A percentile compares a stretch with the other conserved stretches of the same genome.
phyloP scores from a whole-genome alignment of 2,113 vertebrate genomes.

The Cyanoliseus patagonus region DNA sequence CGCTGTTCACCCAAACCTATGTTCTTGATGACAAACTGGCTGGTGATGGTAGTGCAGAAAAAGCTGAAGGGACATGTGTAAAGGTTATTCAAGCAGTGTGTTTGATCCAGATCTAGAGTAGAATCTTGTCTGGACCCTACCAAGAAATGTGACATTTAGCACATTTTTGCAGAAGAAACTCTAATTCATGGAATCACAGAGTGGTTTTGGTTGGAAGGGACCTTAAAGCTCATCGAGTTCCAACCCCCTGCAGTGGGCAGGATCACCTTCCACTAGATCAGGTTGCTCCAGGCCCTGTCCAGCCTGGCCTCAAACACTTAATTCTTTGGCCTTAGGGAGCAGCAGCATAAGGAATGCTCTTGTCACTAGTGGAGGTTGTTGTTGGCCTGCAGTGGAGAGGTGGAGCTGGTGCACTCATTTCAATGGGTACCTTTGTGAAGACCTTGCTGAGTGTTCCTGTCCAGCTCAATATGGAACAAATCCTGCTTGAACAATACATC shows the following conservation, averaged over 20 bases:
- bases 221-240: not conserved
- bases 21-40: not conserved
- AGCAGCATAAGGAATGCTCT: not conserved
- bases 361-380: not conserved
- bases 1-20: rapidly evolving
- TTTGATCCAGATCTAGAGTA: not conserved
- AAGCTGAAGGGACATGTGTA: not conserved
- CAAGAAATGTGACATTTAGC: not conserved
- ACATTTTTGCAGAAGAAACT: not conserved
- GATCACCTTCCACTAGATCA: not conserved
- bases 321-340: not conserved
- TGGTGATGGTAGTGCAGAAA: not conserved
- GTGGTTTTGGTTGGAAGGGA: not conserved
- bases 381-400: not conserved
- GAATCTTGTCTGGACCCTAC: not conserved
- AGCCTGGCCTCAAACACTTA: not conserved
- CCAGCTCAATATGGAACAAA: not conserved
- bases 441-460: too few relatives aligned
- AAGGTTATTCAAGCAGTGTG: not conserved
- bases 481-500: not conserved
- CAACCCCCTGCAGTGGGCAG: not conserved
- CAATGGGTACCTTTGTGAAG: not conserved
- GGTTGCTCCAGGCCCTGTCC: not conserved
- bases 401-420: not conserved
- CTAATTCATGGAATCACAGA: not conserved